Evolutionary conservation across 2,888 invertebrate genomes (phyloP).

Genomic region (Raillietiella orientalis): DNA sequence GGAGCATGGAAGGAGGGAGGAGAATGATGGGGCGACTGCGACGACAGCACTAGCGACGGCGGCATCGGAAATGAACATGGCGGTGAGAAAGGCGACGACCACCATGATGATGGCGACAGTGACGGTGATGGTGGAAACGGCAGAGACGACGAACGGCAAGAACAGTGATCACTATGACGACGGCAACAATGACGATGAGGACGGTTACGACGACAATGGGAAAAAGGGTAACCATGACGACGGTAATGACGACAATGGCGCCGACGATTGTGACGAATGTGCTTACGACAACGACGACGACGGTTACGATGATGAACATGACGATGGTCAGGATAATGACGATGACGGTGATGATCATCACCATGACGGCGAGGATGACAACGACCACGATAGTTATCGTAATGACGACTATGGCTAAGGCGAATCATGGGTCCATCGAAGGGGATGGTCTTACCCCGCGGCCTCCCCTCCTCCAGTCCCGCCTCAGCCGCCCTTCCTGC

Average conservation of each 20-base stretch:
- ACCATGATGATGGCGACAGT: constrained; percentile 5
- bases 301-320: too few relatives aligned
- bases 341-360: too few relatives aligned
- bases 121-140: constrained; percentile 1
- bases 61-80: constrained; percentile 1
- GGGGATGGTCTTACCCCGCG: too few relatives aligned
- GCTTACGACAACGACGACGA: constrained; percentile 3
- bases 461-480: too few relatives aligned
- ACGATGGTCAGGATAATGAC: too few relatives aligned
- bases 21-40: too few relatives aligned
- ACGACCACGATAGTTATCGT: too few relatives aligned
- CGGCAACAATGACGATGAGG: constrained; percentile 1
- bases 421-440: too few relatives aligned
- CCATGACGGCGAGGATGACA: too few relatives aligned
- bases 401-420: too few relatives aligned
- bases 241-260: constrained; percentile 1
- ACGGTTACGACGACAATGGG: constrained; percentile 1
- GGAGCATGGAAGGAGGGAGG: too few relatives aligned
- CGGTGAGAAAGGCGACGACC: constrained; percentile 3
- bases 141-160: constrained; percentile 3
- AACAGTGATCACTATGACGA: constrained; percentile 3
- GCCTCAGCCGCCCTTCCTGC: too few relatives aligned
- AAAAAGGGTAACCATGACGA: constrained; percentile 1
- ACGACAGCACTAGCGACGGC: background rate
- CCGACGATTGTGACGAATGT: constrained; percentile 1